Conservation (phyloP, 2,113 vertebrate species). For the Forbesichthys papilliferus region DNA sequence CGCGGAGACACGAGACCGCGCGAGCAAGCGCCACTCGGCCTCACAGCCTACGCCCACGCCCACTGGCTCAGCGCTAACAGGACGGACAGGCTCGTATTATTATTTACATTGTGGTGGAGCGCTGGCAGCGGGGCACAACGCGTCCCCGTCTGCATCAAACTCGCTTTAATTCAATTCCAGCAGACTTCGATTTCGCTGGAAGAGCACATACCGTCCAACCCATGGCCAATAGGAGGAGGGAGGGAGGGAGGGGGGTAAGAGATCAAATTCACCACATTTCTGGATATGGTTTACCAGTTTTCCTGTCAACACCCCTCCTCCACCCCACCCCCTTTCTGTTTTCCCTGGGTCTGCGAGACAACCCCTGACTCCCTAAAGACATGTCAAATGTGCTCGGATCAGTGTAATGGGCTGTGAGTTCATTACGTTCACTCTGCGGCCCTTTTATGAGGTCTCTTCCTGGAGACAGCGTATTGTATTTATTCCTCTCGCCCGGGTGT, state of each 20-base stretch:
- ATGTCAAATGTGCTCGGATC: slow-evolving; percentile 72
- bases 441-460: slow-evolving; percentile 77
- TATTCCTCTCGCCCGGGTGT: too few relatives aligned
- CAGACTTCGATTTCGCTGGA: slow-evolving; percentile 15
- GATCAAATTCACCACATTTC: slow-evolving; percentile 63
- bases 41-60: slow-evolving; percentile 10
- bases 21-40: not conserved
- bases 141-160: slow-evolving; percentile 30
- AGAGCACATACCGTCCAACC: slow-evolving; percentile 11
- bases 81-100: slow-evolving; percentile 12
- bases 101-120: slow-evolving; percentile 24
- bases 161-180: slow-evolving; percentile 55
- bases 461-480: slow-evolving; percentile 47
- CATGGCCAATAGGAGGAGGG: slow-evolving; percentile 20
- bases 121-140: slow-evolving; percentile 5
- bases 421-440: slow-evolving; percentile 70
- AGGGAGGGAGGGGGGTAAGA: slow-evolving; percentile 13
- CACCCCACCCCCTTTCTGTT: slow-evolving; percentile 7
- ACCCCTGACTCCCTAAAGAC: slow-evolving; percentile 65
- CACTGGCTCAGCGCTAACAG: slow-evolving; percentile 28
- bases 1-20: not conserved
- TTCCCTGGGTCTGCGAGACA: slow-evolving; percentile 32
- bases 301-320: slow-evolving; percentile 3
- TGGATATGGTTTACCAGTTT: slow-evolving; percentile 43
- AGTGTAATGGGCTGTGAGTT: slow-evolving; percentile 75